Evolutionary conservation across 2,113 vertebrate species (phyloP).

Genomic region (Mastomys coucha): DNA sequence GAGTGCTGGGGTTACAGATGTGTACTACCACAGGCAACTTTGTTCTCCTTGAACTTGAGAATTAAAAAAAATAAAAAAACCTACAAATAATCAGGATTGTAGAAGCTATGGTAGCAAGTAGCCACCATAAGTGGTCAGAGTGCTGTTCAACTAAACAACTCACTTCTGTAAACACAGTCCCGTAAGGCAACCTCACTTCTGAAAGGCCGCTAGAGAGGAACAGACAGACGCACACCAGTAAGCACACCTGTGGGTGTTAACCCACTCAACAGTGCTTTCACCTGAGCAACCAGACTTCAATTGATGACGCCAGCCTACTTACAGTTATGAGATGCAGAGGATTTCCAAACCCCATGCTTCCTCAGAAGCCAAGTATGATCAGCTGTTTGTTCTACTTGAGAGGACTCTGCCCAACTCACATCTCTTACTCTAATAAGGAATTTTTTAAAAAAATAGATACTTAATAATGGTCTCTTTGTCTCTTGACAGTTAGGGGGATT

Average conservation of each 20-base stretch:
- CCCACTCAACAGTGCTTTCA: not conserved
- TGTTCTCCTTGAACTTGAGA: constrained; percentile 27
- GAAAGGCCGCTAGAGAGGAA: not conserved
- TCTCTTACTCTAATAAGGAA: not conserved
- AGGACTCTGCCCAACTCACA: not conserved
- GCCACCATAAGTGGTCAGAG: constrained; percentile 30
- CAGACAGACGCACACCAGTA: not conserved
- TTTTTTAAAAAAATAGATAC: not conserved
- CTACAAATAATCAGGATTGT: not conserved
- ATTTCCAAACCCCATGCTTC: not conserved
- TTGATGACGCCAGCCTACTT: not conserved
- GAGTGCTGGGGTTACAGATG: not conserved
- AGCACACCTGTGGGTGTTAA: not conserved
- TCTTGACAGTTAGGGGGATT: constrained; percentile 7
- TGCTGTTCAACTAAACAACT: not conserved
- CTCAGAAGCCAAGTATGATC: not conserved
- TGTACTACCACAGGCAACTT: not conserved
- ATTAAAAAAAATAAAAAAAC: not conserved
- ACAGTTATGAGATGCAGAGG: not conserved
- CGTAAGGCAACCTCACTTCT: not conserved
- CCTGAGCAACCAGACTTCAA: not conserved
- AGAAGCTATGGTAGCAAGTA: not conserved
- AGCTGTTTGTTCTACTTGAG: constrained; percentile 2
- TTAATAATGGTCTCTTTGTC: constrained; percentile 19
- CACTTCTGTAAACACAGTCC: not conserved